phyloP scores from a whole-genome alignment of 1,140 invertebrate genomes.

The Habropoda laboriosa region DNA sequence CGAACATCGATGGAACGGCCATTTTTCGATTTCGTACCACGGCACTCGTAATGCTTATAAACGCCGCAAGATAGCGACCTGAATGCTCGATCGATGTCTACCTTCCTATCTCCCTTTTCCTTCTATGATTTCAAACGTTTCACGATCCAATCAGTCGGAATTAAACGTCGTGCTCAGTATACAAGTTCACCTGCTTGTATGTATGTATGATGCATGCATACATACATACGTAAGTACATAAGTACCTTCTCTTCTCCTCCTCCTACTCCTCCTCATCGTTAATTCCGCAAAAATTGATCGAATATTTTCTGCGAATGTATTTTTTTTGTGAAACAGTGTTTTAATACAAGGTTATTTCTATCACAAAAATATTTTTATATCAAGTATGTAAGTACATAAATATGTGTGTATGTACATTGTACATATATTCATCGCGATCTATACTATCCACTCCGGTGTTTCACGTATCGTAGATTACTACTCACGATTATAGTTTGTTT shows the following conservation, averaged over 20 bases:
- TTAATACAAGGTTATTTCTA: neutral
- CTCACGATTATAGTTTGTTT: too few relatives aligned
- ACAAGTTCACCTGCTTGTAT: too few relatives aligned
- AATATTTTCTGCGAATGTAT: neutral
- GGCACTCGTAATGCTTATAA: constrained; percentile 49
- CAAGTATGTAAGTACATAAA: too few relatives aligned
- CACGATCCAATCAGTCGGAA: neutral
- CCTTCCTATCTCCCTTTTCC: constrained; percentile 31
- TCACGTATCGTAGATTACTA: too few relatives aligned
- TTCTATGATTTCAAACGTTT: constrained; percentile 36
- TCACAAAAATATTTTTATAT: neutral
- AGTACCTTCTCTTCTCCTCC: too few relatives aligned
- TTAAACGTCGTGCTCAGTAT: neutral
- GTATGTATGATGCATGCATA: too few relatives aligned
- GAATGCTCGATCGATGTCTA: constrained; percentile 58
- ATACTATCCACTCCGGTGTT: too few relatives aligned
- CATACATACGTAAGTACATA: too few relatives aligned
- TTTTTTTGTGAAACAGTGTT: neutral
- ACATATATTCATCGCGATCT: too few relatives aligned
- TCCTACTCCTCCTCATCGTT: too few relatives aligned
- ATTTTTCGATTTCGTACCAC: constrained; percentile 65
- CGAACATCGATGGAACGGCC: constrained; percentile 64
- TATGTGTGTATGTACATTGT: too few relatives aligned
- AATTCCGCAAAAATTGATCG: neutral
- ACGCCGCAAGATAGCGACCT: constrained; percentile 57